These are phyloP conservation scores for Eretmochelys imbricata DNA, from an alignment of 2,113 vertebrate genomes.

Conservation along the genomic window DNA sequence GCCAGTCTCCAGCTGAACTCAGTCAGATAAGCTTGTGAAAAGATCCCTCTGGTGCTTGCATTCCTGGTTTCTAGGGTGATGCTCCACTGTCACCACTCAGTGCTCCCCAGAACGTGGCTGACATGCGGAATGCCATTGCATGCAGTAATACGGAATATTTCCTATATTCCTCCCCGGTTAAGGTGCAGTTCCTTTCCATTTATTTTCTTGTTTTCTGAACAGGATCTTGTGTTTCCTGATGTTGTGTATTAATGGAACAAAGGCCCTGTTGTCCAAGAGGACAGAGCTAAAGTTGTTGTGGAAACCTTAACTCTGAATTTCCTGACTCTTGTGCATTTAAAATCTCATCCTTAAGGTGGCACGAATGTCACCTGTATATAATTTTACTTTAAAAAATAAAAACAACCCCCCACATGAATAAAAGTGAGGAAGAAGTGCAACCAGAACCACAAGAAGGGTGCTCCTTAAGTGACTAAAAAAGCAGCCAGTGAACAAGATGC, in stretches of 20 bases:
- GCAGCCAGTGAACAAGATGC: constrained; percentile 2
- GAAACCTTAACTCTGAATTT: constrained; percentile 59
- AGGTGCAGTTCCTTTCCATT: not conserved
- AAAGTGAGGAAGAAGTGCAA: constrained; percentile 23
- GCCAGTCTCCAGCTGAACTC: not conserved
- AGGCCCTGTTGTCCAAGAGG: not conserved
- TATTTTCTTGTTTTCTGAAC: not conserved
- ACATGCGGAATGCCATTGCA: not conserved
- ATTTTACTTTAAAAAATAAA: constrained; percentile 20
- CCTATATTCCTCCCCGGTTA: not conserved
- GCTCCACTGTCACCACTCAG: not conserved
- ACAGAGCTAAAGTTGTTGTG: constrained; percentile 54
- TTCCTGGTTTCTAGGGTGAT: constrained; percentile 43
- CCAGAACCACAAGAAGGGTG: not conserved
- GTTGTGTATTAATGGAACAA: constrained; percentile 34
- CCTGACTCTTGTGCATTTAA: not conserved
- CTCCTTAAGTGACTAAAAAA: not conserved
- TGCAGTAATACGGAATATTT: not conserved
- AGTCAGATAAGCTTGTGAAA: not conserved
- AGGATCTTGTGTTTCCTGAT: constrained; percentile 12
- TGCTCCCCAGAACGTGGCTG: not conserved
- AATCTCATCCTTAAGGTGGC: not conserved
- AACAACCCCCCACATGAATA: constrained; percentile 2
- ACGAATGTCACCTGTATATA: not conserved
- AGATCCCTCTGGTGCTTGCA: not conserved